Base-by-base conservation (phyloP, 2,113 vertebrate genomes). In the Alligator sinensis region DNA sequence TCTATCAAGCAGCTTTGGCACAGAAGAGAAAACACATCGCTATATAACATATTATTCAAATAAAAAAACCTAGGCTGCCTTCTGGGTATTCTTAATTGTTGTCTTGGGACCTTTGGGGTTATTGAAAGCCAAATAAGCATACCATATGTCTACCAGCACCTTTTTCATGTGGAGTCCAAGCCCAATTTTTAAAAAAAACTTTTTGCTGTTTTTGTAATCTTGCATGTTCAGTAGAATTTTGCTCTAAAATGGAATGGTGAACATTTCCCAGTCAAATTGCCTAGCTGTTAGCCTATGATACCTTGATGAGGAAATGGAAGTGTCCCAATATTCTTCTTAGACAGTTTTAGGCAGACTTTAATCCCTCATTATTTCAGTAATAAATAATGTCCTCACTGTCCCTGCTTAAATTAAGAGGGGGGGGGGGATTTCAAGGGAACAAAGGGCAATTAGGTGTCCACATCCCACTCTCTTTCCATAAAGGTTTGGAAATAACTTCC, bases 111-210 rank as follows among this genome's bases (percentile, higher is more conserved):
- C 24, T 95, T 90, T 84, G 47, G 68, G 66, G 61, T 94, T 15
- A 57, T 77, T 90, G 57, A 77, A 83, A 90, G 80, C 70, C 58
- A 55, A 75, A 30, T 55, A 83, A 4, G 1, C 30, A 87, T 86
- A 30, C 89, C 92, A 94, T 80, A 28, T 22, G 72, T 93, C 84
- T 89, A 64, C 64, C 80, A 94, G 86, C 86, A 95, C 91, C 77
- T 94, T 87, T 13, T 93, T 95, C 95, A 78, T 75, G n/a, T 91
- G 66, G 24, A n/a, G 38, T 82, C 27, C 87, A 86, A 93, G n/a
- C 5, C 24, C 8, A 4, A 76, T 30, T 80, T 77, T 76, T 2
- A 34, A 76, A 17, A 34, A 34, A 47, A 47, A 47, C 19, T 12
- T 55, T 61, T 38, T 72, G 18, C 30, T 34, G 24, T 66, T 60